Percentiles rank a stretch among this genome's conserved stretches.
Conservation (phyloP, 2,888 invertebrate genomes). For the Holacanthella duospinosa region DNA sequence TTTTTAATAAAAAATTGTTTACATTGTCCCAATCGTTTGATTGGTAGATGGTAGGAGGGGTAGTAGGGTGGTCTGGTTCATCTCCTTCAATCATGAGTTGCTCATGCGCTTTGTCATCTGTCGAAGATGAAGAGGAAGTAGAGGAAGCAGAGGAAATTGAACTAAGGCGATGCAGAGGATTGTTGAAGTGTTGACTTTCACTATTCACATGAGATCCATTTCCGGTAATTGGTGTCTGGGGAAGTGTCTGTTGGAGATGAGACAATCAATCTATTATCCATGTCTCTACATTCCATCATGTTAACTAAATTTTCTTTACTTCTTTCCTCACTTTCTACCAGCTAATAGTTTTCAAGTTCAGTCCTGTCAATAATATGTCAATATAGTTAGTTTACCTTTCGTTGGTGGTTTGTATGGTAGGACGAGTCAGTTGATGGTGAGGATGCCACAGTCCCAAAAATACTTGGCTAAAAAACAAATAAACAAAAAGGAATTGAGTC, state of each 20-base stretch:
- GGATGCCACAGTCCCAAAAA: slow-evolving; percentile 35
- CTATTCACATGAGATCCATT: slow-evolving; percentile 26
- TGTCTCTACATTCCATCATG: neutral
- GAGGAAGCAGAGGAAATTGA: slow-evolving; percentile 2
- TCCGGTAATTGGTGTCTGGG: slow-evolving; percentile 29
- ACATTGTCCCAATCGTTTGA: slow-evolving; percentile 30
- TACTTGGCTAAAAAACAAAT: slow-evolving; percentile 33
- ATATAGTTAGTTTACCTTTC: slow-evolving; percentile 26
- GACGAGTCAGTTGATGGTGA: slow-evolving; percentile 34
- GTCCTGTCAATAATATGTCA: too few species aligned
- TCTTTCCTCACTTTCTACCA: too few species aligned
- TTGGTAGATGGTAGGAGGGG: neutral
- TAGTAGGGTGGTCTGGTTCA: neutral
- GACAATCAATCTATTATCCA: neutral
- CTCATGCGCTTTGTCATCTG: too few species aligned
- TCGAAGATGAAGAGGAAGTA: slow-evolving; percentile 6
- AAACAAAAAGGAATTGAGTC: slow-evolving; percentile 9
- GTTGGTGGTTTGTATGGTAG: slow-evolving; percentile 26
- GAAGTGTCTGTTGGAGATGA: slow-evolving; percentile 24
- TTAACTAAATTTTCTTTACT: neutral
- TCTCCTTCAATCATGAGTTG: neutral
- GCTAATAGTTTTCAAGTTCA: neutral
- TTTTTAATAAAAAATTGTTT: slow-evolving; percentile 12
- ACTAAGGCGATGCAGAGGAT: neutral
- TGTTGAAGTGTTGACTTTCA: slow-evolving; percentile 6